Evolutionary conservation across 1,140 invertebrate species (phyloP), one percentile per base, ranked within the genome.

Genomic region (Phortica variegata): DNA sequence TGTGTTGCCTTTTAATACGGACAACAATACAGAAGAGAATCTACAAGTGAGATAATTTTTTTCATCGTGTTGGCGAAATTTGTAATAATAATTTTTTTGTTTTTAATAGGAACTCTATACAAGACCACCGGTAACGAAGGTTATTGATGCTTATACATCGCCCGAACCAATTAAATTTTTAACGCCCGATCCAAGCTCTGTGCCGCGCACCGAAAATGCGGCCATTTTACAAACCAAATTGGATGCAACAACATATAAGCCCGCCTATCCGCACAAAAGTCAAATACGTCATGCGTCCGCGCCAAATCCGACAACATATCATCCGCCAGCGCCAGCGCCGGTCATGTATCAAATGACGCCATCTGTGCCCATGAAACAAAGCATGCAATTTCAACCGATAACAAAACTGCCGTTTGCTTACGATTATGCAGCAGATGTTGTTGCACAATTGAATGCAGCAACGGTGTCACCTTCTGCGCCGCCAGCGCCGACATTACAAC

Each of bases 1-100:
- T 0, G 82, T 83, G 2, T 55, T 83, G 31, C 82, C 82, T 3
- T 81, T 78, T 38, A 81, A 79, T 23, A 72, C 77, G 2, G 75
- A 77, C 32, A 77, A 82, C 44, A 63, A 75, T 1, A 74, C 69
- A 21, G 46, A 76, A 38, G 77, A 76, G 32, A 66, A 73, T 29
- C 57, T 76, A 19, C 73, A 76, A 44, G 57, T 59, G 16, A 46
- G n/a, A 31, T 12, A n/a, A 23, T 13, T 43, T 29, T 6, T 19
- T 43, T 19, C 10, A 26, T n/a, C n/a, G n/a, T n/a, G n/a, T n/a
- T n/a, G 16, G 16, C 16, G 7, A 7, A 40, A 5, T 31, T 17
- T 40, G 39, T 33, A 20, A 19, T 10, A 42, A n/a, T n/a, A n/a
- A n/a, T 41, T 29, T 29, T n/a, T 31, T 21, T 40, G 39, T 10